These are phyloP conservation scores for Elachura formosa DNA, from an alignment of 2,113 vertebrate genomes.

Conservation along the genomic window DNA sequence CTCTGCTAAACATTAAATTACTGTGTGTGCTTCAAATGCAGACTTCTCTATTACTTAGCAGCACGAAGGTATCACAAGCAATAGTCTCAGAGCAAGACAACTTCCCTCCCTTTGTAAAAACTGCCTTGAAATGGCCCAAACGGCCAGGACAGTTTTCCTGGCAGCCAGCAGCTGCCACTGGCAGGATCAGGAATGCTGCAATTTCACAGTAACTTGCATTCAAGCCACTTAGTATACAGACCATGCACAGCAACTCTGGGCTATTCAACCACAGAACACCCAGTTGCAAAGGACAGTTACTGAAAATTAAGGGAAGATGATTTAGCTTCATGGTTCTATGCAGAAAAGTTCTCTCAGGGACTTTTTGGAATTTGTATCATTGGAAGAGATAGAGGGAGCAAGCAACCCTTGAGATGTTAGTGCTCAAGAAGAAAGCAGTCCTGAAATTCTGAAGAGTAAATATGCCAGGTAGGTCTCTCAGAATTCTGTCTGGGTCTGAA, in stretches of 20 bases:
- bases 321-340: background rate
- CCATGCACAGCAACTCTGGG: background rate
- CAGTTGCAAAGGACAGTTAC: accelerated
- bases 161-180: background rate
- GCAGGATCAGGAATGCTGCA: background rate
- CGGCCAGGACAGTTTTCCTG: background rate
- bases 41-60: background rate
- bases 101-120: background rate
- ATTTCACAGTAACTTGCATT: constrained; percentile 7
- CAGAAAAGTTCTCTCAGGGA: background rate
- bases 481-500: background rate
- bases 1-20: background rate
- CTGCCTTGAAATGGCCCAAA: background rate
- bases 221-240: constrained; percentile 19
- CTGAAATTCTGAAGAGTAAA: background rate
- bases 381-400: background rate
- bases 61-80: background rate
- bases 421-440: background rate
- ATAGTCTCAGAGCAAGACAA: background rate
- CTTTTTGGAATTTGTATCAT: background rate
- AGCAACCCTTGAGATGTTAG: background rate
- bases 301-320: background rate
- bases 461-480: background rate
- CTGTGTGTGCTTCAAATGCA: accelerated
- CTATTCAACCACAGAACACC: background rate